Conservation (phyloP, 2,797 vertebrate genomes). For the Phalloptychus januarius region DNA sequence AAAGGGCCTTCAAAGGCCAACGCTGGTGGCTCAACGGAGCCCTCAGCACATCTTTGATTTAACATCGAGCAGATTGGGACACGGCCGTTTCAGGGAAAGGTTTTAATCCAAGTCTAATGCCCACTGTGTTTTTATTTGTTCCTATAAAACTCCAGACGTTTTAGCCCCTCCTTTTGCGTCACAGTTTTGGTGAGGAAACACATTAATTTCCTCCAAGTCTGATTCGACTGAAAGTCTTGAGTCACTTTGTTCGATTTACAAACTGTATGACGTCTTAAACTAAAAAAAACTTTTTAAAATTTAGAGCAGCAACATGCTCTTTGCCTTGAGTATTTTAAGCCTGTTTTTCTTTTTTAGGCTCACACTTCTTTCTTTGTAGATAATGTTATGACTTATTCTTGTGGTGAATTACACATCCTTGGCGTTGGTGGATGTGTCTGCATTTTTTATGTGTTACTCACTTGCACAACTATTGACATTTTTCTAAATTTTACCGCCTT, state of each 20-base stretch:
- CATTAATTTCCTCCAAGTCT: constrained; percentile 14
- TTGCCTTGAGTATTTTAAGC: constrained; percentile 38
- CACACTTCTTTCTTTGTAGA: constrained; percentile 71
- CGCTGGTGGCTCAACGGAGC: constrained; percentile 70
- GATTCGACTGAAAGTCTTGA: constrained; percentile 22
- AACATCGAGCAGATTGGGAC: constrained; percentile 70
- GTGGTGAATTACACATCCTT: constrained; percentile 66
- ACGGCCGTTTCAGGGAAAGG: constrained; percentile 58
- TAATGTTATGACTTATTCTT: constrained; percentile 65
- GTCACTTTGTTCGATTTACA: constrained; percentile 7
- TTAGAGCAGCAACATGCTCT: constrained; percentile 49
- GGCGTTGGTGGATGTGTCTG: constrained; percentile 5
- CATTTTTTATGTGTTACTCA: constrained; percentile 48
- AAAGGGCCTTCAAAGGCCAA: constrained; percentile 73
- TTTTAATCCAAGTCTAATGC: constrained; percentile 53
- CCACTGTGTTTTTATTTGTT: constrained; percentile 36
- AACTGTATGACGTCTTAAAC: constrained; percentile 43
- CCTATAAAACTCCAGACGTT: constrained; percentile 17
- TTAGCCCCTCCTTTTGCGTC: constrained; percentile 23
- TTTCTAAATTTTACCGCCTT: background rate
- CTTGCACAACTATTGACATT: background rate
- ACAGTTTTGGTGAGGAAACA: background rate
- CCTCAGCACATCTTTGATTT: constrained; percentile 68
- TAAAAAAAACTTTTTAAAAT: constrained; percentile 21
- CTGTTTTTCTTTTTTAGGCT: constrained; percentile 62